phyloP scores from a whole-genome alignment of 2,113 vertebrate genomes.

The Pheucticus melanocephalus region DNA sequence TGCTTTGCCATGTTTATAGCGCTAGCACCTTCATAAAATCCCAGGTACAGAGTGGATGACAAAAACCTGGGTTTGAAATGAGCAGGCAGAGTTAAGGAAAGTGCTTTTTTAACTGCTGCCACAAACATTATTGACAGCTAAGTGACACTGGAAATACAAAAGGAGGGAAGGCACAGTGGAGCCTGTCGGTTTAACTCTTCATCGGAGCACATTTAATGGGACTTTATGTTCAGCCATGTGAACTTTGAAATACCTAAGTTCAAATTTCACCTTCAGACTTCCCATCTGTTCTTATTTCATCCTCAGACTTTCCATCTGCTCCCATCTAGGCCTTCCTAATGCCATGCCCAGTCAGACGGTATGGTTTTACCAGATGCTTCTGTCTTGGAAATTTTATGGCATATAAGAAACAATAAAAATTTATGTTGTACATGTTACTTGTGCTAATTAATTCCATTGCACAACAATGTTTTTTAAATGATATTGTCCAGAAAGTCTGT shows the following conservation, averaged over 20 bases:
- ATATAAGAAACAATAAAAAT: constrained; percentile 64
- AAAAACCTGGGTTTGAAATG: not conserved
- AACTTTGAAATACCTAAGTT: constrained; percentile 68
- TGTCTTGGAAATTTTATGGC: constrained; percentile 69
- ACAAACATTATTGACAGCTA: not conserved
- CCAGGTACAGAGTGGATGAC: not conserved
- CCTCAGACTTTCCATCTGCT: constrained; percentile 74
- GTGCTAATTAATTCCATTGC: constrained; percentile 65
- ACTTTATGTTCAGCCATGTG: constrained; percentile 33
- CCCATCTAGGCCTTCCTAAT: constrained; percentile 52
- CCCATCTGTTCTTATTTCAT: constrained; percentile 69
- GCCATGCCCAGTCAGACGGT: constrained; percentile 23
- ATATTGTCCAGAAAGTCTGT: constrained; percentile 62
- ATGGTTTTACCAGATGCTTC: constrained; percentile 65
- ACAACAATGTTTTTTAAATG: constrained; percentile 42
- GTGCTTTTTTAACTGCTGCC: not conserved
- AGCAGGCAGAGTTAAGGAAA: not conserved
- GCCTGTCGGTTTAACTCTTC: constrained; percentile 43
- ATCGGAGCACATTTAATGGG: not conserved
- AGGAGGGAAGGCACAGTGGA: not conserved
- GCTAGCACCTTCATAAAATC: not conserved
- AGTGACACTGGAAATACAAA: not conserved
- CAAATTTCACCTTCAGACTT: constrained; percentile 65
- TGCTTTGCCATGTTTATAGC: constrained; percentile 11
- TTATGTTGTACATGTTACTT: constrained; percentile 51